Conservation (phyloP, 1,140 invertebrate genomes). For the Micrasema minimum region DNA sequence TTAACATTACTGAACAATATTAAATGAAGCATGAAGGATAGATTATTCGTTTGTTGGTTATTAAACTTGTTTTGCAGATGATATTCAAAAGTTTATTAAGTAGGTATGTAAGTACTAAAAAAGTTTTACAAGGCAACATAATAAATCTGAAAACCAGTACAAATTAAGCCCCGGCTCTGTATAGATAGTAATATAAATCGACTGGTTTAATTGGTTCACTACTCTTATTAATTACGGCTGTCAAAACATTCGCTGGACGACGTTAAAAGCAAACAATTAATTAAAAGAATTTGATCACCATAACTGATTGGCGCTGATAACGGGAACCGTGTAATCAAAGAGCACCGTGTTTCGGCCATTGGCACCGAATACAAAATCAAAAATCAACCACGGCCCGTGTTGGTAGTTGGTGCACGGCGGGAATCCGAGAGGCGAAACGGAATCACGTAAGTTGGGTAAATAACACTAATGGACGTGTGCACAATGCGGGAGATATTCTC, state of each 20-base stretch:
- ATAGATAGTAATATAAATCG: not conserved
- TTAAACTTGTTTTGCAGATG: too few relatives aligned
- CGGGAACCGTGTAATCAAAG: slow-evolving; percentile 15
- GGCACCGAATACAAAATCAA: slow-evolving; percentile 7
- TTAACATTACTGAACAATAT: too few relatives aligned
- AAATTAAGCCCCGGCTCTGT: too few relatives aligned
- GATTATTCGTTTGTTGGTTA: too few relatives aligned
- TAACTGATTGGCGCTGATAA: slow-evolving; percentile 13
- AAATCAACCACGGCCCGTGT: not conserved
- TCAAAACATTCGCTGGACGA: not conserved
- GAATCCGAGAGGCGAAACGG: slow-evolving; percentile 23
- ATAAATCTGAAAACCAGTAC: too few relatives aligned
- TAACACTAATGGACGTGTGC: slow-evolving; percentile 33
- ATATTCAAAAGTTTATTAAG: too few relatives aligned
- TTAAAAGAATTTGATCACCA: slow-evolving; percentile 18
- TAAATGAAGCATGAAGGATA: too few relatives aligned
- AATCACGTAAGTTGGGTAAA: slow-evolving; percentile 36
- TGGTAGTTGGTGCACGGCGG: not conserved
- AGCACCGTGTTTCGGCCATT: slow-evolving; percentile 20
- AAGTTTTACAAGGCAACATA: too few relatives aligned
- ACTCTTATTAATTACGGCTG: slow-evolving; percentile 1
- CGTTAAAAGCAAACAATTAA: slow-evolving; percentile 6
- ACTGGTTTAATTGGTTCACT: slow-evolving; percentile 19
- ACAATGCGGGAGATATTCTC: slow-evolving; percentile 18
- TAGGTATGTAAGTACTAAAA: too few relatives aligned